Conservation (phyloP, 2,888 invertebrate genomes). For the Archaeoteleia sp. region DNA sequence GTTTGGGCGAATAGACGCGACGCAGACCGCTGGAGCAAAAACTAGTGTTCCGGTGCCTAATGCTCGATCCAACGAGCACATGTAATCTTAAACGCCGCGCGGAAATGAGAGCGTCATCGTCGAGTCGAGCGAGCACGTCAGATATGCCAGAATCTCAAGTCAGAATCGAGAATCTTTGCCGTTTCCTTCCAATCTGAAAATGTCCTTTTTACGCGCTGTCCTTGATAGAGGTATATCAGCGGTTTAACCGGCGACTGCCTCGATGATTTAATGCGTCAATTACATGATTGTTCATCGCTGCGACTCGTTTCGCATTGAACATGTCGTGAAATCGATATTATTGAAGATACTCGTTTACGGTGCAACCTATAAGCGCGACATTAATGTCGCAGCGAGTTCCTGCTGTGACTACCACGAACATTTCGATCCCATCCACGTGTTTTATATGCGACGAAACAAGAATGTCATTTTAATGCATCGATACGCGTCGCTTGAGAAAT, state of each 20-base stretch:
- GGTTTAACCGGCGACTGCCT: slow-evolving; percentile 11
- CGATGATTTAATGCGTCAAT: slow-evolving; percentile 23
- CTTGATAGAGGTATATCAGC: slow-evolving; percentile 1
- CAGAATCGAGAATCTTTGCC: no score
- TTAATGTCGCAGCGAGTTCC: slow-evolving; percentile 7
- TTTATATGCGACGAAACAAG: not conserved
- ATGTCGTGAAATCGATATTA: slow-evolving; percentile 15
- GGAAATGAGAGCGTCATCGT: no score
- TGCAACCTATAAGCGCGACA: slow-evolving; percentile 1
- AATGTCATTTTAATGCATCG: not conserved
- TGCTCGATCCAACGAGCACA: no score
- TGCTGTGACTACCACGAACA: not conserved
- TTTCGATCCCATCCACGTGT: slow-evolving; percentile 1
- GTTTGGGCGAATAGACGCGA: no score
- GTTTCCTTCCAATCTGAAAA: no score
- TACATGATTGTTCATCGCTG: slow-evolving; percentile 18
- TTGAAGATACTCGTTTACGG: slow-evolving; percentile 9
- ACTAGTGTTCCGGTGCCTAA: no score
- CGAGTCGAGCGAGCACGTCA: no score
- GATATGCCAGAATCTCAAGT: no score
- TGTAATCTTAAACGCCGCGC: no score
- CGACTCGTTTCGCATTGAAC: slow-evolving; percentile 5
- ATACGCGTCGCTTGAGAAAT: not conserved
- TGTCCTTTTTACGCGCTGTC: no score
- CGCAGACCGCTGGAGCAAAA: no score